phyloP scores from a whole-genome alignment of 1,140 invertebrate species.

The Hylaeus anthracinus region DNA sequence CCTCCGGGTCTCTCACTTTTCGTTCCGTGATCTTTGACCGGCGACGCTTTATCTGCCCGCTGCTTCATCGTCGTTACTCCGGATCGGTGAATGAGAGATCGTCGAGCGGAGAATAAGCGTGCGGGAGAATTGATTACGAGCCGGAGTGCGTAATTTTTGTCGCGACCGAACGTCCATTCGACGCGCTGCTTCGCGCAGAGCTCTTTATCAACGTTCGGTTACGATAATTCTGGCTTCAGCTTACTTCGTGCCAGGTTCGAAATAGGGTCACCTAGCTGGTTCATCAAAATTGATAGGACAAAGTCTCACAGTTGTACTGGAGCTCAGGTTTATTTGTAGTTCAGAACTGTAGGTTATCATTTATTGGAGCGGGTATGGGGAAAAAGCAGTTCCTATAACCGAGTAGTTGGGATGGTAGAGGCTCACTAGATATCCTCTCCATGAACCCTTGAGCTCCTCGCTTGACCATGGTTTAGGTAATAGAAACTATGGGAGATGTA shows the following conservation, averaged over 20 bases:
- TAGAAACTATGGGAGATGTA: no score
- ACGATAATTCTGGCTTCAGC: neutral
- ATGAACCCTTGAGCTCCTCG: no score
- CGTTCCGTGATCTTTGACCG: slow-evolving; percentile 68
- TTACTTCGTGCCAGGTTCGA: neutral
- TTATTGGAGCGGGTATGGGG: no score
- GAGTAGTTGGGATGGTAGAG: no score
- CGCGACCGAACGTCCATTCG: neutral
- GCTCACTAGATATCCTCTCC: no score
- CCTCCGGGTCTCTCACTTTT: slow-evolving; percentile 42
- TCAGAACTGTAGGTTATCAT: no score
- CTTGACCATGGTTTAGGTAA: no score
- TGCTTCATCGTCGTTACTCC: slow-evolving; percentile 5
- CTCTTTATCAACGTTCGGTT: neutral
- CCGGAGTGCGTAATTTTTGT: neutral
- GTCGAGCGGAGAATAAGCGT: neutral
- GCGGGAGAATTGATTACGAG: slow-evolving; percentile 5
- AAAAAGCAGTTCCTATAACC: no score
- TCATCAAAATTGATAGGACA: no score
- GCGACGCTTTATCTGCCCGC: slow-evolving; percentile 44
- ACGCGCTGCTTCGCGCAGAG: neutral
- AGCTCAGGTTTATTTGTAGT: no score
- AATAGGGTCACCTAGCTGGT: no score
- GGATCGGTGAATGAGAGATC: slow-evolving; percentile 39
- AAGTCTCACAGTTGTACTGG: no score